Base-by-base conservation (phyloP, 2,797 vertebrate species). In the Melanotaenia boesemani region DNA sequence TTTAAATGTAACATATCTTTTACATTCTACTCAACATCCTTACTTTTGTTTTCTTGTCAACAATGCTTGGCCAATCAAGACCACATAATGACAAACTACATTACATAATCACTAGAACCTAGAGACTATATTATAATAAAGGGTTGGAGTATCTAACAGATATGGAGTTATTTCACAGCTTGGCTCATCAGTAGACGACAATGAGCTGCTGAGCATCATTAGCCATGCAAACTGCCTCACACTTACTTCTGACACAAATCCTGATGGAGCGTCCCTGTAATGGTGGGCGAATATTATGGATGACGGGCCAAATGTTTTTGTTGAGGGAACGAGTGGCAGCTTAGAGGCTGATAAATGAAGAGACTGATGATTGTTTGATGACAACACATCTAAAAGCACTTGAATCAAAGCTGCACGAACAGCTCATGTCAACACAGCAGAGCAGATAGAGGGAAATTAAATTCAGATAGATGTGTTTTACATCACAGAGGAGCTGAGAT, bases 381-480 rank as follows among this genome's bases (percentile, higher is more conserved):
- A 61, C 41, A 48, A 63, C 24, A 4, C 0, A 6, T 32, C 50
- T 54, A 55, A 71, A 68, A 73, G 54, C 57, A 24, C 52, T 64
- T 46, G 34, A 20, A 58, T 76, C 18, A 37, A 24, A 9, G 36
- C 56, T 50, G 24, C 20, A 9, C 26, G 41, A 82, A 66, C 37
- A 11, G 73, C 39, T 44, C 46, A 6, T 50, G 59, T 39, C 22
- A 22, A 74, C 44, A 57, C 18, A 52, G 55, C 3, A 4, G 37
- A 69, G 60, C 7, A 36, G 72, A 68, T 32, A 26, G 54, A 71
- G 44, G 56, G 15, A 61, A 64, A 57, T 81, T 72, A 79, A 77
- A 72, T 22, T 63, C 37, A 6, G 70, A 79, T 58, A 41, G 50
- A 56, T 56, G 18, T 36, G 57, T 18, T 62, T 64, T 22, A 55